phyloP scores from a whole-genome alignment of 2,888 invertebrate species.

The Caenorhabditis macrosperma region DNA sequence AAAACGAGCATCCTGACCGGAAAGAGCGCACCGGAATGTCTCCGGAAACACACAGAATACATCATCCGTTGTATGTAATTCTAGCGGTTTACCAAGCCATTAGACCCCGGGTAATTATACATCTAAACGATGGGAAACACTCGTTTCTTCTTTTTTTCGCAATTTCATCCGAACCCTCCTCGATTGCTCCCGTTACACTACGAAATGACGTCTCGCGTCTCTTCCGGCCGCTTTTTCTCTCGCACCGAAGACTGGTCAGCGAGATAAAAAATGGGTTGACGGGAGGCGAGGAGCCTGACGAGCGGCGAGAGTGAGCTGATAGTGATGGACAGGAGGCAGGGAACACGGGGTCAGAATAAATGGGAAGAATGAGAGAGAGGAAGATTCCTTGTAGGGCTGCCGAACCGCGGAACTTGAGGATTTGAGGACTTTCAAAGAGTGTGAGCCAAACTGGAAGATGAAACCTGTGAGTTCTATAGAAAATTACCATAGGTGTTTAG shows the following conservation, averaged over 20 bases:
- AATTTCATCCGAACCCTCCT: slow-evolving; percentile 42
- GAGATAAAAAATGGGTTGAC: slow-evolving; percentile 13
- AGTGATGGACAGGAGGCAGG: background rate
- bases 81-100: slow-evolving; percentile 31
- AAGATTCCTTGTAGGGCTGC: too few species aligned
- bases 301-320: background rate
- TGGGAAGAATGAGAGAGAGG: background rate
- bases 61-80: slow-evolving; percentile 7
- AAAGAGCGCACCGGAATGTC: too few species aligned
- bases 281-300: slow-evolving; percentile 3
- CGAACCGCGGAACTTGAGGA: too few species aligned
- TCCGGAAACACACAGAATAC: too few species aligned
- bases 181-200: slow-evolving; percentile 25
- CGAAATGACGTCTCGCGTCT: slow-evolving; percentile 19
- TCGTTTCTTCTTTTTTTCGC: slow-evolving; percentile 27
- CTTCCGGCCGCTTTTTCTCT: slow-evolving; percentile 5
- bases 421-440: too few species aligned
- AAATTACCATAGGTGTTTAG: too few species aligned
- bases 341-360: background rate
- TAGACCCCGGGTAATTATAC: slow-evolving; percentile 34
- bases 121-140: slow-evolving; percentile 51
- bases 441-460: too few species aligned
- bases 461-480: too few species aligned
- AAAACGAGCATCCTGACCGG: too few species aligned
- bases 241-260: slow-evolving; percentile 18